Conservation (phyloP, 2,888 invertebrate genomes). For the Autographa pulchrina region DNA sequence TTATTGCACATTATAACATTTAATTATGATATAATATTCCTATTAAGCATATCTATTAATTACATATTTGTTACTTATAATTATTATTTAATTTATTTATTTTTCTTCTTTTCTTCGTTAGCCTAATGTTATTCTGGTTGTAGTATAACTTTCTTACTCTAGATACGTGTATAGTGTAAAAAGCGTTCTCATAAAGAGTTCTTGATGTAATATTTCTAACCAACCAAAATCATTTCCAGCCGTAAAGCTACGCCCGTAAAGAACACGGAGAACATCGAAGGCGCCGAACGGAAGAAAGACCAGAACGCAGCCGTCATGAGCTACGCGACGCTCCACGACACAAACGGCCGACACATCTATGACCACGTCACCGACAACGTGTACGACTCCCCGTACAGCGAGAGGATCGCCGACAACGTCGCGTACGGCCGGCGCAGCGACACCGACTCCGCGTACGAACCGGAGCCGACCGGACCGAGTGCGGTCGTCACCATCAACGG, state of each 20-base stretch:
- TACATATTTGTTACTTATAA: too few species aligned
- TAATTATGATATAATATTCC: too few species aligned
- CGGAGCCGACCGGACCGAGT: constrained; percentile 90
- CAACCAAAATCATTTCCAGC: constrained; percentile 74
- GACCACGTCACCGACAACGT: constrained; percentile 91
- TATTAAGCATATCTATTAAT: too few species aligned
- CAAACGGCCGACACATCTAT: constrained; percentile 88
- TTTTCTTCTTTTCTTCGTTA: too few species aligned
- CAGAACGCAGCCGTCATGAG: constrained; percentile 97
- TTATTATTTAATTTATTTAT: too few species aligned
- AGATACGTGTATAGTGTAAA: too few species aligned
- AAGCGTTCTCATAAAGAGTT: too few species aligned
- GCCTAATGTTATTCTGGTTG: too few species aligned
- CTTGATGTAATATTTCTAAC: not conserved
- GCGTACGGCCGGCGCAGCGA: constrained; percentile 84
- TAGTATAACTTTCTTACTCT: too few species aligned
- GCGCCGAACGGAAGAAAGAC: constrained; percentile 95
- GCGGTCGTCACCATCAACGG: constrained; percentile 96
- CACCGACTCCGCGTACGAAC: constrained; percentile 90
- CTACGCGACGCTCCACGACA: constrained; percentile 94
- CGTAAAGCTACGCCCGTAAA: constrained; percentile 96
- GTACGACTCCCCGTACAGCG: constrained; percentile 93
- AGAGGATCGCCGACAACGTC: constrained; percentile 86
- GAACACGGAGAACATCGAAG: constrained; percentile 96
- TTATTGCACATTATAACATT: too few species aligned